Base-by-base conservation (phyloP, 2,888 invertebrate genomes). In the Ommatoiulus sabulosus region DNA sequence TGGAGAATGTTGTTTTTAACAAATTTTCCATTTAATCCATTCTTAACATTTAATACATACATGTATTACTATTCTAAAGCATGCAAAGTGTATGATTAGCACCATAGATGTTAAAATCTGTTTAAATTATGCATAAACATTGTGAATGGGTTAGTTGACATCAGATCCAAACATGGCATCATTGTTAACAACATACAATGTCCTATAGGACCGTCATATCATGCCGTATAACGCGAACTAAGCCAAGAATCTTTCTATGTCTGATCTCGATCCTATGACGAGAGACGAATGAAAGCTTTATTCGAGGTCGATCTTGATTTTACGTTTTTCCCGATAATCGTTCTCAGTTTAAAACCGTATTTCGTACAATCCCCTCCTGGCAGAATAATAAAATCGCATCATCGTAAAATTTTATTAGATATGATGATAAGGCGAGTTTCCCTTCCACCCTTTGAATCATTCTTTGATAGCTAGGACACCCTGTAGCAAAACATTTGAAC, bases 321-420 rank as follows among this genome's bases (percentile, higher is more conserved):
- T 80, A 80, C 80, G 80, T 35, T 80, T 80, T 35, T 80, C 10
- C 15, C 80, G 24, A 80, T 80, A 80, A 80, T 80, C 80, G 80
- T 80, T 80, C 80, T 24, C 80, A 80, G 80, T 80, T 80, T 80
- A 35, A 80, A 80, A 12, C 35, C 35, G 15, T 80, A 80, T 80
- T 35, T 8, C 7, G 80, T 80, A 35, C 80, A 35, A 80, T 80
- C 35, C 80, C 35, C 35, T 7, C 80, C 24, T 35, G 35, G 24
- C 24, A 80, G 35, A 10, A 35, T 80, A 80, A 80, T 80, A 80
- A 80, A 80, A 80, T 35, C 12, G 80, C 80, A 80, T 80, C 35
- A 80, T 80, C 24, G 24, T 80, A 35, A 80, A 80, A 35, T 12
- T 80, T 35, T 80, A 80, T 80, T 35, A 24, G 80, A 15, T 15